Evolutionary conservation across 2,113 vertebrate genomes (phyloP).

Genomic region (Procavia capensis): DNA sequence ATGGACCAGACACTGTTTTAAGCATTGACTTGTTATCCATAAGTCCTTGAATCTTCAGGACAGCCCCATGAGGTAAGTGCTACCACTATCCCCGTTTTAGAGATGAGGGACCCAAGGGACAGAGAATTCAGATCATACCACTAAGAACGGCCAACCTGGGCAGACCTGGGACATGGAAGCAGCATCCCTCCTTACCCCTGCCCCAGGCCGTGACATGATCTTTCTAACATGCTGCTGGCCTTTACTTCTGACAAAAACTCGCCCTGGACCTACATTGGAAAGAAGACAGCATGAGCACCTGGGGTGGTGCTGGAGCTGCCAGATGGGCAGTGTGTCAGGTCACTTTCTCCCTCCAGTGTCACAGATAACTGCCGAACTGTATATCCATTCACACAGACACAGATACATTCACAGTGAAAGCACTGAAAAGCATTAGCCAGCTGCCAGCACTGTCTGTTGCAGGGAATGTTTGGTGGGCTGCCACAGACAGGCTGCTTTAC

Average conservation of each 20-base stretch:
- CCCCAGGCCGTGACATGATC: background rate
- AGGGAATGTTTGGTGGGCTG: background rate
- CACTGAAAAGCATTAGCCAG: background rate
- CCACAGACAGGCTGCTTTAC: background rate
- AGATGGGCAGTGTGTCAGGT: background rate
- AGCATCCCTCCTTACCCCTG: rapidly evolving
- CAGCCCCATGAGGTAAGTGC: background rate
- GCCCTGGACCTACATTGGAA: background rate
- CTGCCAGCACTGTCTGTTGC: background rate
- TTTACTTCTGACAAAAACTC: background rate
- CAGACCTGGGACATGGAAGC: background rate
- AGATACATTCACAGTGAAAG: background rate
- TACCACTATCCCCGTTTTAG: background rate
- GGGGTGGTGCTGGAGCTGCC: background rate
- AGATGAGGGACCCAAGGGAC: background rate
- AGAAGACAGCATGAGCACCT: background rate
- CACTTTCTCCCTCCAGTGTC: background rate
- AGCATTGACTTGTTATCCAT: background rate
- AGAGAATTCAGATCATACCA: background rate
- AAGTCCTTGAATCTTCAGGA: background rate
- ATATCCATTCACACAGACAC: background rate
- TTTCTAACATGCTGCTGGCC: background rate
- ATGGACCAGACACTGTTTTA: background rate
- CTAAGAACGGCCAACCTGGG: background rate
- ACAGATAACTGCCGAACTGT: background rate